Percentiles rank a stretch among this genome's conserved stretches.
Evolutionary conservation across 2,113 vertebrate genomes (phyloP).

Genomic region (Serinus canaria): DNA sequence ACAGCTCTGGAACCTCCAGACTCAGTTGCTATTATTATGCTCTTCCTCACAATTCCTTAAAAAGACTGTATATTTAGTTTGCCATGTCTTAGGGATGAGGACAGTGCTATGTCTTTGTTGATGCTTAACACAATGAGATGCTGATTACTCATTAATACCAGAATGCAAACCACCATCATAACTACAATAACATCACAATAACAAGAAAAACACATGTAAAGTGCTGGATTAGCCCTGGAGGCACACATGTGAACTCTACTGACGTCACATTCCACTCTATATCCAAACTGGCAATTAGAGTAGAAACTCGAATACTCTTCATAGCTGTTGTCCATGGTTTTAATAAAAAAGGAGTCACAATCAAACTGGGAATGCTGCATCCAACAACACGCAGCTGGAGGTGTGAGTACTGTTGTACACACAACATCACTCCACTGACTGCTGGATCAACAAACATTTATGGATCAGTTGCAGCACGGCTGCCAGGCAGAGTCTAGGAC

Average conservation of each 20-base stretch:
- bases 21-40: neutral
- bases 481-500: neutral
- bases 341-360: neutral
- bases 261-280: neutral
- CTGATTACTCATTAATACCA: neutral
- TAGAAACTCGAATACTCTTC: neutral
- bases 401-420: neutral
- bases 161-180: neutral
- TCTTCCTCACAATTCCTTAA: neutral
- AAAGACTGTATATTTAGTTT: neutral
- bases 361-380: neutral
- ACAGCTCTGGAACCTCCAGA: neutral
- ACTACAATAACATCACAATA: neutral
- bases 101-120: neutral
- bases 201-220: conserved; percentile 25
- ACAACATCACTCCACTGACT: fast-evolving
- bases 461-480: neutral
- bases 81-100: neutral
- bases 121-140: neutral
- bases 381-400: neutral
- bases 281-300: neutral
- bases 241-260: neutral
- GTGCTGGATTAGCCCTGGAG: neutral
- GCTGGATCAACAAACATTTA: neutral
- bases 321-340: neutral